phyloP scores from a whole-genome alignment of 2,888 invertebrate genomes.

The Eucriotettix oculatus region DNA sequence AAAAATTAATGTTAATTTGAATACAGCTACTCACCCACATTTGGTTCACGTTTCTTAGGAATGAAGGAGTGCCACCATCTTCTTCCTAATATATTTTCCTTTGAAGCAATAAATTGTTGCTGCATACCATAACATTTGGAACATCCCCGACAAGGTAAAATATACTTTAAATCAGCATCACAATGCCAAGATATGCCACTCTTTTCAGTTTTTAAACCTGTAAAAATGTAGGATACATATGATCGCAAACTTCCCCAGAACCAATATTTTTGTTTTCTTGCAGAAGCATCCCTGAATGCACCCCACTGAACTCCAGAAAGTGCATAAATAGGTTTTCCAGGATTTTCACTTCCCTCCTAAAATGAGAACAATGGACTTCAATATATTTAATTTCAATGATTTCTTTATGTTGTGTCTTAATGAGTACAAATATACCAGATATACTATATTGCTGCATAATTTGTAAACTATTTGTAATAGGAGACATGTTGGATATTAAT shows the following conservation, averaged over 20 bases:
- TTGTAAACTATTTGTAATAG: no score
- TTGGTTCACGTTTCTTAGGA: constrained; percentile 17
- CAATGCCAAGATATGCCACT: constrained; percentile 49
- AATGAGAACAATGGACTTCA: background rate
- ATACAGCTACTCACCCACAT: no score
- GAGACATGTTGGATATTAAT: no score
- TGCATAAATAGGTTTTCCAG: constrained; percentile 60
- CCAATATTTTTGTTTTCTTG: constrained; percentile 71
- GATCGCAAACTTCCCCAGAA: constrained; percentile 63
- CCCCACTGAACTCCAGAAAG: constrained; percentile 71
- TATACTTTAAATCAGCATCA: constrained; percentile 53
- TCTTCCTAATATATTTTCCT: constrained; percentile 21
- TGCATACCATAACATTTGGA: constrained; percentile 41
- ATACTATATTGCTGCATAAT: no score
- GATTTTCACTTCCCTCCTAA: constrained; percentile 1
- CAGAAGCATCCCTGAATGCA: constrained; percentile 60
- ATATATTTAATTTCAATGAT: no score
- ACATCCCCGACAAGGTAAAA: constrained; percentile 69
- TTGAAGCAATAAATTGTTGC: constrained; percentile 15
- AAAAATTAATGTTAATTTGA: no score
- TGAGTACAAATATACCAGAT: no score
- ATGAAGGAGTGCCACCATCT: constrained; percentile 33
- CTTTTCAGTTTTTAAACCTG: constrained; percentile 36
- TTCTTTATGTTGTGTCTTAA: no score
- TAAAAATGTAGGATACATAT: constrained; percentile 59